Percentiles rank a stretch among this genome's conserved stretches.
Evolutionary conservation across 1,140 invertebrate genomes (phyloP).

Genomic region (Heliconius hermathena): DNA sequence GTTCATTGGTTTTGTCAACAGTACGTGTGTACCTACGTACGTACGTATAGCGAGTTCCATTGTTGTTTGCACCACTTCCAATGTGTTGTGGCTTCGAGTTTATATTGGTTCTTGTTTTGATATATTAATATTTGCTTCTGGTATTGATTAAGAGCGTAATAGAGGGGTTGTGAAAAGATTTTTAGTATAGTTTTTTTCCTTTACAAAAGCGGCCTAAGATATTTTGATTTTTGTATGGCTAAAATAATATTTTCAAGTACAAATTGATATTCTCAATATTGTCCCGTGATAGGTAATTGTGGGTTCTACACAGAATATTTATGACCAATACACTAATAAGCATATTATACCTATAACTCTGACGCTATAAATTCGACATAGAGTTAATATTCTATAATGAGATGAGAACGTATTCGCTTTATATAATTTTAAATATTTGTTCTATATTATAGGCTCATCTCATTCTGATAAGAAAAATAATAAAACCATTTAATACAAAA

Average conservation of each 20-base stretch:
- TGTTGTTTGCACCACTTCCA: conserved; percentile 66
- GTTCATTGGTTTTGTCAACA: conserved; percentile 80
- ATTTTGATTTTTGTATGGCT: background rate
- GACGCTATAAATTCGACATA: no score
- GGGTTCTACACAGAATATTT: no score
- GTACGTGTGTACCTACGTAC: conserved; percentile 44
- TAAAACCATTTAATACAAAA: conserved; percentile 12
- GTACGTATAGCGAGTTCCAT: conserved; percentile 45
- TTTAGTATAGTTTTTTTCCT: background rate
- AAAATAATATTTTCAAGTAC: no score
- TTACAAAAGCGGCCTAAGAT: background rate
- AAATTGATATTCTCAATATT: no score
- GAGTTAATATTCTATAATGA: no score
- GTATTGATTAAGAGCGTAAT: conserved; percentile 18
- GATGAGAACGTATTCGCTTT: no score
- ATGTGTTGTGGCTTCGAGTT: conserved; percentile 57
- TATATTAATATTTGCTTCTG: conserved; percentile 25
- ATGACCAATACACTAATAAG: no score
- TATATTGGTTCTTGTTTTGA: conserved; percentile 48
- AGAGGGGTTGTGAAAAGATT: background rate
- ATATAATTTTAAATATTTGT: no score
- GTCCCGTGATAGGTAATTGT: no score
- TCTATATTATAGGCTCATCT: no score
- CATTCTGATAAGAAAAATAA: background rate
- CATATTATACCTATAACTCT: no score